Percentiles rank a stretch among this genome's conserved stretches.
Evolutionary conservation across 2,797 vertebrate genomes (phyloP).

Genomic region (Enteromius viviparus): DNA sequence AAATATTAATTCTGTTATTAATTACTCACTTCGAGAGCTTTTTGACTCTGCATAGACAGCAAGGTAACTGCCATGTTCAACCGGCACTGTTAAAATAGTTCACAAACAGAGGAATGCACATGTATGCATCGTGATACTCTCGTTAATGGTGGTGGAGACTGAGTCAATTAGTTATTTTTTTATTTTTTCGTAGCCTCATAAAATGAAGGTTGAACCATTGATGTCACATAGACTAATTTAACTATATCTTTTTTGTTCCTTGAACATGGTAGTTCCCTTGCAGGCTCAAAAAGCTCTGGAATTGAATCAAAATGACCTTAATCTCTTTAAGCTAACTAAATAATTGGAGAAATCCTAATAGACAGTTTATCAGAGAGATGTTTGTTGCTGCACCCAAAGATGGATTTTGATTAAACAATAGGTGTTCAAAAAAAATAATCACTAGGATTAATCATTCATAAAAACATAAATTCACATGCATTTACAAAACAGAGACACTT

Average conservation of each 20-base stretch:
- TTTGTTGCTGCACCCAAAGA: neutral
- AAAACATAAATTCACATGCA: neutral
- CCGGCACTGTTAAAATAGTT: neutral
- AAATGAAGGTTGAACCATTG: neutral
- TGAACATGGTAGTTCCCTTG: neutral
- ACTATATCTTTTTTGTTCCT: neutral
- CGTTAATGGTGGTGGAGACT: no score
- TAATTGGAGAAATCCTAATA: neutral
- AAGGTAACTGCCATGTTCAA: neutral
- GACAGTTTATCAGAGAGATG: neutral
- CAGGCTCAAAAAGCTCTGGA: neutral
- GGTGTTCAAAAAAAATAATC: neutral
- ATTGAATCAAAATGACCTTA: neutral
- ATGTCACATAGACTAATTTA: neutral
- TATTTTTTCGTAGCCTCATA: neutral
- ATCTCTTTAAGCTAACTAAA: neutral
- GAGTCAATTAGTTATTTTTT: neutral
- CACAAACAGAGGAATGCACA: no score
- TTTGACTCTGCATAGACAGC: neutral
- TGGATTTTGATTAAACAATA: neutral
- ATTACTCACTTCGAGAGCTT: neutral
- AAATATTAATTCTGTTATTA: neutral
- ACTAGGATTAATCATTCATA: neutral
- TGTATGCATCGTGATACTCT: no score
- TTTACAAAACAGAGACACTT: neutral